Conservation (phyloP, 2,113 vertebrate genomes). For the Ophiodon elongatus region DNA sequence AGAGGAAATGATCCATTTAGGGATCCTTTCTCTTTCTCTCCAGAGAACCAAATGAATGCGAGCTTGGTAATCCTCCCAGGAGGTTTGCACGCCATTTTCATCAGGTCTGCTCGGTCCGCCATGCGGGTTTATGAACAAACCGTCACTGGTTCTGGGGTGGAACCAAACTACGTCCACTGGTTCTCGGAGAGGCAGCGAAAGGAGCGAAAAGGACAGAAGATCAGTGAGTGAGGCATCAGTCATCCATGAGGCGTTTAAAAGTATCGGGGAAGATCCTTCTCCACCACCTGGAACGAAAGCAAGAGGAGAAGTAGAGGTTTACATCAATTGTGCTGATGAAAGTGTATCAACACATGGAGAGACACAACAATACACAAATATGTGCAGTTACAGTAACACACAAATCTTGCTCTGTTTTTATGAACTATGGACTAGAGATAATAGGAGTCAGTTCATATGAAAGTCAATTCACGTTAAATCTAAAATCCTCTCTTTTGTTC, state of each 20-base stretch:
- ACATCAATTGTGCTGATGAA: not conserved
- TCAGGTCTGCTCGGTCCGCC: constrained; percentile 89
- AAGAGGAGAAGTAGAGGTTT: constrained; percentile 8
- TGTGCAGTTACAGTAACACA: not conserved
- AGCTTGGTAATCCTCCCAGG: constrained; percentile 72
- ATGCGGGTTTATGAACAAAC: constrained; percentile 87
- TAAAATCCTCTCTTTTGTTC: not conserved
- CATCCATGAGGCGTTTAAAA: constrained; percentile 77
- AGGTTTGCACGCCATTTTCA: constrained; percentile 86
- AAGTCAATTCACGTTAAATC: not conserved
- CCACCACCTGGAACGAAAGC: constrained; percentile 86
- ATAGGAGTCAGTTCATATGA: not conserved
- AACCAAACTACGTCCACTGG: constrained; percentile 46
- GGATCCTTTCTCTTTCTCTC: constrained; percentile 37
- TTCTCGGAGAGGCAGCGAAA: constrained; percentile 46
- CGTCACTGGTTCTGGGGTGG: constrained; percentile 87
- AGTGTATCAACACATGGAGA: not conserved
- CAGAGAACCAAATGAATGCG: constrained; percentile 41
- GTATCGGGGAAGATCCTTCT: constrained; percentile 89
- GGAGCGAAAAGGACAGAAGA: fast-evolving
- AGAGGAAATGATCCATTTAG: constrained; percentile 2
- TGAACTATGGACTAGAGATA: not conserved
- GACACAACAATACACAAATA: not conserved
- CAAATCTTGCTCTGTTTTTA: not conserved
- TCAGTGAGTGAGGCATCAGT: constrained; percentile 9